Evolutionary conservation across 2,113 vertebrate species (phyloP).

Genomic region (Rhynchomys soricoides): DNA sequence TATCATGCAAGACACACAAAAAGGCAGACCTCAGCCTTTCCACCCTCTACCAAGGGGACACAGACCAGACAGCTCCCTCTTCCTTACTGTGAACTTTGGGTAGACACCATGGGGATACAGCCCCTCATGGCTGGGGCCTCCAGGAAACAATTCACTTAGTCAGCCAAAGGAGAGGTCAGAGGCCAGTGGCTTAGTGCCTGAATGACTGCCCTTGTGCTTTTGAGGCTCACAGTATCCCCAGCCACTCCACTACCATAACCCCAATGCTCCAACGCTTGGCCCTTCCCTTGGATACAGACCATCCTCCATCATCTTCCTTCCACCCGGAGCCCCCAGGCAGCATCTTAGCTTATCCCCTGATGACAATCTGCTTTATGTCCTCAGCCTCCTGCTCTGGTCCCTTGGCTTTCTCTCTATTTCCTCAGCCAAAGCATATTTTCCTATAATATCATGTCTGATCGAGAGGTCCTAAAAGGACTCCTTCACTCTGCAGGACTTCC

Average conservation of each 20-base stretch:
- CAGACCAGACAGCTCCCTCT: not conserved
- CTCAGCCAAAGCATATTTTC: constrained; percentile 64
- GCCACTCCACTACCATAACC: not conserved
- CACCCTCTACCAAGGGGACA: not conserved
- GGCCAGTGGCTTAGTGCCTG: not conserved
- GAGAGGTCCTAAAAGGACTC: constrained; percentile 72
- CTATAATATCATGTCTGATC: constrained; percentile 78
- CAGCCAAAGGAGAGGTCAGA: not conserved
- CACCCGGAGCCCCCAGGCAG: not conserved
- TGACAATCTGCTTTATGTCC: constrained; percentile 54
- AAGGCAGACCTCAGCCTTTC: not conserved
- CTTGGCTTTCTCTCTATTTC: constrained; percentile 57
- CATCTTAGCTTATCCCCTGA: not conserved
- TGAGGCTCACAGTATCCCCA: not conserved
- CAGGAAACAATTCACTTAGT: not conserved
- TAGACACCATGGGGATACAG: not conserved
- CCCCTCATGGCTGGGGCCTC: not conserved
- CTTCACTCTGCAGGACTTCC: constrained; percentile 40
- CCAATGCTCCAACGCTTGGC: rapidly evolving
- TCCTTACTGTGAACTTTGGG: not conserved
- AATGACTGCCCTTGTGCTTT: not conserved
- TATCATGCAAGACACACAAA: not conserved
- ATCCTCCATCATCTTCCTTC: not conserved
- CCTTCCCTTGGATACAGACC: not conserved
- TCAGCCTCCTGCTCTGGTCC: not conserved